These are phyloP conservation scores for Andrena minutula DNA, from an alignment of 2,888 invertebrate species.

Conservation along the genomic window DNA sequence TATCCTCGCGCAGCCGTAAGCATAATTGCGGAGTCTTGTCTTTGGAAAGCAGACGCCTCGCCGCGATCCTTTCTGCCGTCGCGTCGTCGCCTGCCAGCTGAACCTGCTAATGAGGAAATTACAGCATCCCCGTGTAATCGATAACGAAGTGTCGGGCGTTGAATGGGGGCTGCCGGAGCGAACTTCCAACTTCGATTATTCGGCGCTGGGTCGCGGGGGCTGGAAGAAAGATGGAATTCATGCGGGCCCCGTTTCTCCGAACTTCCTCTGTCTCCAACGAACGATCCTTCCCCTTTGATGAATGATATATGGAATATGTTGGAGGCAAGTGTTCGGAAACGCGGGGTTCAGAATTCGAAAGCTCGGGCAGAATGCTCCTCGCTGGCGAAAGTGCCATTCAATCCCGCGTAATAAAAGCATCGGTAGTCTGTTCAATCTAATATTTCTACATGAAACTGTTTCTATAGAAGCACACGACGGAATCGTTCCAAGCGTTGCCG, in stretches of 20 bases:
- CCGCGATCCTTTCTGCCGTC: constrained; percentile 58
- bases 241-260: not conserved
- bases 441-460: no score
- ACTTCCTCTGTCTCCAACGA: not conserved
- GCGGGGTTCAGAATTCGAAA: no score
- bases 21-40: constrained; percentile 82
- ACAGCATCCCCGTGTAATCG: constrained; percentile 62
- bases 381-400: no score
- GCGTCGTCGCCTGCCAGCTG: constrained; percentile 14
- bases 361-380: no score
- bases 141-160: constrained; percentile 57
- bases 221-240: constrained; percentile 16
- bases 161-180: constrained; percentile 19
- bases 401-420: no score
- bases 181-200: constrained; percentile 44
- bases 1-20: constrained; percentile 63
- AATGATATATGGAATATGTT: not conserved
- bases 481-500: no score
- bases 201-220: not conserved
- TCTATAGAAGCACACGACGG: no score
- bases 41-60: constrained; percentile 69
- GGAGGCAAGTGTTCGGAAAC: no score
- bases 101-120: constrained; percentile 71
- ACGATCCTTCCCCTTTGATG: not conserved
- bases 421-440: no score